phyloP scores from a whole-genome alignment of 2,113 vertebrate genomes.

The Notothenia coriiceps region DNA sequence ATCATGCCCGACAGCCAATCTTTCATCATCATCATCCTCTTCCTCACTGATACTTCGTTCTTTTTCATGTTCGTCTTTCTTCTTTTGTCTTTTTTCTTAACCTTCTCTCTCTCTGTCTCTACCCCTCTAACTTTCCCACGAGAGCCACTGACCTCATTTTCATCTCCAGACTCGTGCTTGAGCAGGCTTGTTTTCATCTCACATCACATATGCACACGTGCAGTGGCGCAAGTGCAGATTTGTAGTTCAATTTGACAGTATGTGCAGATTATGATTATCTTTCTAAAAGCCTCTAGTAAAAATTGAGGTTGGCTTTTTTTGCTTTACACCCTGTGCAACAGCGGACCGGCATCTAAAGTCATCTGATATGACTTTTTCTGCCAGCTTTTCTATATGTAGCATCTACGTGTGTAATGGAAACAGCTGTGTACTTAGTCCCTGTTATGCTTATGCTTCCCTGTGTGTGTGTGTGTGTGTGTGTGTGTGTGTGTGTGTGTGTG shows the following conservation, averaged over 20 bases:
- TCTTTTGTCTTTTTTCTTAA: slow-evolving; percentile 31
- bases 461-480: slow-evolving; percentile 2
- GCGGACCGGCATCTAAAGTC: background rate
- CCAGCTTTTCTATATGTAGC: background rate
- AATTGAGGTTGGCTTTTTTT: background rate
- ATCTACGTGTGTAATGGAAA: background rate
- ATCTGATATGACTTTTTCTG: background rate
- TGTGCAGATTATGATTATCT: background rate
- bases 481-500: slow-evolving; percentile 9
- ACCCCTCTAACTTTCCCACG: slow-evolving; percentile 56
- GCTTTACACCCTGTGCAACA: background rate
- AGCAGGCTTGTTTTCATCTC: slow-evolving; percentile 26
- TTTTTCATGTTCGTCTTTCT: slow-evolving; percentile 5
- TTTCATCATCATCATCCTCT: slow-evolving; percentile 18
- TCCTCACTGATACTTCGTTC: background rate
- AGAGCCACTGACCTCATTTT: slow-evolving; percentile 61
- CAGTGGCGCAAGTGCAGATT: slow-evolving; percentile 7
- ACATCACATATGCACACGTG: slow-evolving; percentile 14
- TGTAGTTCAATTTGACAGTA: background rate
- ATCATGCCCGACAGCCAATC: slow-evolving; percentile 22
- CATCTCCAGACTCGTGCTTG: slow-evolving; percentile 35
- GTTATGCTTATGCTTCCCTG: background rate
- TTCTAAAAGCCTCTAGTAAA: background rate
- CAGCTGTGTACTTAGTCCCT: slow-evolving; percentile 31
- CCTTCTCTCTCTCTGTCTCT: slow-evolving; percentile 43